Evolutionary conservation across 1,140 invertebrate genomes (phyloP), one percentile per base, ranked within the genome.

Genomic region (Acromyrmex charruanus): DNA sequence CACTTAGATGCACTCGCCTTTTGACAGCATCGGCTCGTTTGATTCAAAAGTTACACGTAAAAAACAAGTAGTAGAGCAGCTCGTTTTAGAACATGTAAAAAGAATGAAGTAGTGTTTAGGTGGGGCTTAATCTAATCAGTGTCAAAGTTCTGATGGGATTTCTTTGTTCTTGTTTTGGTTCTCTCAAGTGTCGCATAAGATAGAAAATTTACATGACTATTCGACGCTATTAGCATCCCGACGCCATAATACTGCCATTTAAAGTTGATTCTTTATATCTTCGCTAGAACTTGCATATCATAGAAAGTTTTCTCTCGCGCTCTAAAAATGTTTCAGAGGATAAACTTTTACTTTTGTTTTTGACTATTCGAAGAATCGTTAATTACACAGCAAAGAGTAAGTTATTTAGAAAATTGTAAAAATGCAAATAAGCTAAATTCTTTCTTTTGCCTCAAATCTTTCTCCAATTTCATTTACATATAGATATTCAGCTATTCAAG

Each of bases 11-110:
- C 68, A 21, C n/a, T 35, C 49, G 25, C 35, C n/a, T 31, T 49
- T 44, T n/a, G 44, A 63, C 59, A 49, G 25, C 39, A 31, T 53
- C 77, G 39, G 39, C 69, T 77, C 53, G 65, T 59, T 49, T 58
- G n/a, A 61, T 28, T 66, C n/a, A 18, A 58, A 61, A 75, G 77
- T 86, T 88, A 69, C 44, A 86, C 44, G 31, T 12, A 31, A 61
- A 68, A 65, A 89, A 81, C 69, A 71, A 80, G 82, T 86, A 74
- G 66, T 71, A 63, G 18, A 58, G 28, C 65, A n/a, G 21, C 10
- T 21, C 39, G 39, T 71, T 81, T 69, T 55, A 71, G 51, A 49
- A 81, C n/a, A 14, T 35, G 12, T n/a, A 39, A 16, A 66, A 55
- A 84, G 25, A 79, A 10, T 58, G 44, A 44, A 77, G 4, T 55